Percentiles rank a stretch among this genome's conserved stretches.
phyloP scores from a whole-genome alignment of 2,113 vertebrate species.

The Centropus bengalensis region DNA sequence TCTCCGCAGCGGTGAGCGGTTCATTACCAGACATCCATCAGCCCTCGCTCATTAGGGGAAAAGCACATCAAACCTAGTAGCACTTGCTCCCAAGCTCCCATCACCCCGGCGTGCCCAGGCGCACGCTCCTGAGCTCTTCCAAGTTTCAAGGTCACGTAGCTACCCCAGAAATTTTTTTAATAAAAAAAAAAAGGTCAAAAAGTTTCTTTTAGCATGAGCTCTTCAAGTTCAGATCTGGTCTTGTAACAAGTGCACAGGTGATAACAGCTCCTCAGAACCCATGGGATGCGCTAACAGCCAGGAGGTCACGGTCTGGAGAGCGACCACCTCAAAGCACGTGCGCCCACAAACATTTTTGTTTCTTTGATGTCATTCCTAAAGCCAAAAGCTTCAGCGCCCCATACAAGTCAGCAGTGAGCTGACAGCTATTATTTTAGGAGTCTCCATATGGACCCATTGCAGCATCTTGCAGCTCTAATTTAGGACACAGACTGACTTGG shows the following conservation, averaged over 20 bases:
- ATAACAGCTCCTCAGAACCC: fast-evolving
- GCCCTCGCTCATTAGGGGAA: background rate
- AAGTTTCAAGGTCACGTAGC: fast-evolving
- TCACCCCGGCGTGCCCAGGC: background rate
- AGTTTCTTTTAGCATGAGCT: background rate
- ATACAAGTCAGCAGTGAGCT: slow-evolving; percentile 31
- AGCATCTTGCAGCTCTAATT: slow-evolving; percentile 45
- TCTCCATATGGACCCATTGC: slow-evolving; percentile 55
- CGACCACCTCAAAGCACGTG: fast-evolving
- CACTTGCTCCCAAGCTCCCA: no score
- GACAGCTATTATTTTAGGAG: slow-evolving; percentile 58
- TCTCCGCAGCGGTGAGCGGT: fast-evolving
- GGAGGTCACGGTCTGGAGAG: fast-evolving
- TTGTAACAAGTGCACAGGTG: fast-evolving
- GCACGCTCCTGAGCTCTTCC: fast-evolving
- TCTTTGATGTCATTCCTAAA: background rate
- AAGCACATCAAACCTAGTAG: background rate
- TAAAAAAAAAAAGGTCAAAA: no score
- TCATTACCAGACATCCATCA: background rate
- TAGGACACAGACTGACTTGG: slow-evolving; percentile 28
- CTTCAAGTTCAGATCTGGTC: background rate
- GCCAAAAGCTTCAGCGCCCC: slow-evolving; percentile 24
- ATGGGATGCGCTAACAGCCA: fast-evolving
- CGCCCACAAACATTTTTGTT: background rate
- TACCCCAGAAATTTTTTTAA: background rate